These are phyloP conservation scores for Drosophila mettleri DNA, from an alignment of 2,888 invertebrate species.

Conservation along the genomic window DNA sequence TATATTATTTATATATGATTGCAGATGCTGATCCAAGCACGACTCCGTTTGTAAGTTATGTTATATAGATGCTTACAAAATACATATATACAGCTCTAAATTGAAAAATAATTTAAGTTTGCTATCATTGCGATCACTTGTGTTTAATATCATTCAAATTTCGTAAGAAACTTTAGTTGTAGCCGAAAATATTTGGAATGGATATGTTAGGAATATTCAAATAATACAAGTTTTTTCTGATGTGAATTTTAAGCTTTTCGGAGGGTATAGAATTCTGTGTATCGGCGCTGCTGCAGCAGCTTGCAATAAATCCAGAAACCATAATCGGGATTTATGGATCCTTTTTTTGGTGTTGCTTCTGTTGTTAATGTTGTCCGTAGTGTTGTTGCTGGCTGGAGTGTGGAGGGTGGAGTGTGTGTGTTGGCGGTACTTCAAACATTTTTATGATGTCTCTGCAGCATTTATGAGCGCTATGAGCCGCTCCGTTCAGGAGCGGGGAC, in stretches of 20 bases:
- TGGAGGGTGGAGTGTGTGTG: slow-evolving; percentile 18
- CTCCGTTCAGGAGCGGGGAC: slow-evolving; percentile 8
- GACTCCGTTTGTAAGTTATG: no score
- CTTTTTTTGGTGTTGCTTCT: slow-evolving; percentile 54
- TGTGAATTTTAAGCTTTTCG: not conserved
- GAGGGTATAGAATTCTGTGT: not conserved
- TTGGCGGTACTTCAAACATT: slow-evolving; percentile 76
- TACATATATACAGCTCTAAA: no score
- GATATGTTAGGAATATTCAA: not conserved
- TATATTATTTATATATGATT: no score
- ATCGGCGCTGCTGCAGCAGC: slow-evolving; percentile 35
- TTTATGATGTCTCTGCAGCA: slow-evolving; percentile 80
- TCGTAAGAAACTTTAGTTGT: no score
- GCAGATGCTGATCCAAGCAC: no score
- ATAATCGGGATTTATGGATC: slow-evolving; percentile 80
- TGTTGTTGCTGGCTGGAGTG: slow-evolving; percentile 44
- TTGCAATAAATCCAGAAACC: slow-evolving; percentile 79
- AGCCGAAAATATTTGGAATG: no score
- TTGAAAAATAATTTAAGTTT: no score
- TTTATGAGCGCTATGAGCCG: slow-evolving; percentile 66
- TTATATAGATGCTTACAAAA: no score
- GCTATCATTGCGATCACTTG: no score
- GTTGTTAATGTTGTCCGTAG: slow-evolving; percentile 49
- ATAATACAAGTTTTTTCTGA: not conserved
- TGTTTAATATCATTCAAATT: no score